Evolutionary conservation across 2,113 vertebrate species (phyloP).

Genomic region (Paramormyrops kingsleyae): DNA sequence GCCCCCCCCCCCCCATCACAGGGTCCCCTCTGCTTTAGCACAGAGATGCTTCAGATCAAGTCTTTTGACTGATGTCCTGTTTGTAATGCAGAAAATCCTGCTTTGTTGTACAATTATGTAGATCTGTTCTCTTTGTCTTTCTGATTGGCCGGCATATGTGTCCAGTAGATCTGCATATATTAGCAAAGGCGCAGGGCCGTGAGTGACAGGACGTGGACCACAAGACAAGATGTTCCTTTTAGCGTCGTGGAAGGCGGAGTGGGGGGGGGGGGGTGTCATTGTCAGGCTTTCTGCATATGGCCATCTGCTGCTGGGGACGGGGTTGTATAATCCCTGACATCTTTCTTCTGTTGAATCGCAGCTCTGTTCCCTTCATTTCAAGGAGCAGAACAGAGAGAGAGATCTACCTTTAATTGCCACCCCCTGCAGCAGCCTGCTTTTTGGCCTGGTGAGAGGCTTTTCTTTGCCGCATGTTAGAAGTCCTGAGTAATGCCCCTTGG

Average conservation of each 20-base stretch:
- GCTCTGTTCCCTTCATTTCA: constrained; percentile 18
- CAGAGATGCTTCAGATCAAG: constrained; percentile 46
- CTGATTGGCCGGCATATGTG: constrained; percentile 23
- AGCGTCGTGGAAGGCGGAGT: background rate
- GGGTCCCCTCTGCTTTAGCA: constrained; percentile 34
- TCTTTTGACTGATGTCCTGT: constrained; percentile 49
- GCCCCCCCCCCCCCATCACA: constrained; percentile 19
- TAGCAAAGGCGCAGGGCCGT: constrained; percentile 10
- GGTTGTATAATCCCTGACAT: constrained; percentile 21
- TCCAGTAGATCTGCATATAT: constrained; percentile 28
- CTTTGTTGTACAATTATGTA: constrained; percentile 44
- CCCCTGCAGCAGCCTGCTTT: background rate
- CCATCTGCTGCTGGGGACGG: constrained; percentile 15
- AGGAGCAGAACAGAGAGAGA: background rate
- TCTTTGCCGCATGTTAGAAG: constrained; percentile 14
- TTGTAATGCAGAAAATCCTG: constrained; percentile 45
- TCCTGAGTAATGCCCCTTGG: background rate
- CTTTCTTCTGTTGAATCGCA: constrained; percentile 20
- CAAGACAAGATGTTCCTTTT: constrained; percentile 23
- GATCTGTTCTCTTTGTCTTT: constrained; percentile 41
- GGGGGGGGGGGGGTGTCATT: background rate
- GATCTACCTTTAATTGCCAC: constrained; percentile 15
- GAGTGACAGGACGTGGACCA: constrained; percentile 13
- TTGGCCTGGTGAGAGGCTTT: constrained; percentile 8
- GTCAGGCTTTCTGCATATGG: constrained; percentile 6